Evolutionary conservation across 2,888 invertebrate genomes (phyloP), one percentile per base, ranked within the genome.

Genomic region (Lasius fuliginosus): DNA sequence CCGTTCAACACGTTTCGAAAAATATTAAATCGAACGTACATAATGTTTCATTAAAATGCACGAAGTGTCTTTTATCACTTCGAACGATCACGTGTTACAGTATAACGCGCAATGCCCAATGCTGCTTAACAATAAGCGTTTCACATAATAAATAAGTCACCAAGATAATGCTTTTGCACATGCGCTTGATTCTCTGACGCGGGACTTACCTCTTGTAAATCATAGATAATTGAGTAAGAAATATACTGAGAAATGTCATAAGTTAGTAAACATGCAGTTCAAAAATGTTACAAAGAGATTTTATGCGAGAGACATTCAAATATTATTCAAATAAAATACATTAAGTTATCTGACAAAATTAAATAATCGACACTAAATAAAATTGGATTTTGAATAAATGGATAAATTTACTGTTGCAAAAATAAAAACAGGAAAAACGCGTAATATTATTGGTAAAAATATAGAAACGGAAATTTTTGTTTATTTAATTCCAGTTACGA

Each of bases 111-210:
- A 8, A 1, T 30, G 30, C 12, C 11, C 18, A 30, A 33, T 60
- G 46, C 60, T 36, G 23, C 9, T 42, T 36, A 79, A 73, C 79
- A 74, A 79, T 74, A 40, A 79, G 18, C 8, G 79, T 79, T 79
- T 60, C 56, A 79, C 74, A 60, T 46, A 33, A 73, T 73, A 79
- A 79, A 79, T 79, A 79, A 79, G 46, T 79, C 74, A 60, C 9
- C 3, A 4, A 73, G 36, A 60, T 73, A 73, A 60, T 79, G 23
- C 9, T 42, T 36, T 23, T 79, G 42, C 46, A 58, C 12, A 73
- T 73, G 74, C 23, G 46, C 40, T 15, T 79, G 33, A 33, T 23
- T 36, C 23, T n/a, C 12, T 12, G 42, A 60, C 8, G 33, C n/a
- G 23, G 15, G 30, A 60, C 79, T 79, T 46, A 74, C 46, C 9